Conservation (phyloP, 2,888 invertebrate species). For the Himalopsyche kuldschensis region DNA sequence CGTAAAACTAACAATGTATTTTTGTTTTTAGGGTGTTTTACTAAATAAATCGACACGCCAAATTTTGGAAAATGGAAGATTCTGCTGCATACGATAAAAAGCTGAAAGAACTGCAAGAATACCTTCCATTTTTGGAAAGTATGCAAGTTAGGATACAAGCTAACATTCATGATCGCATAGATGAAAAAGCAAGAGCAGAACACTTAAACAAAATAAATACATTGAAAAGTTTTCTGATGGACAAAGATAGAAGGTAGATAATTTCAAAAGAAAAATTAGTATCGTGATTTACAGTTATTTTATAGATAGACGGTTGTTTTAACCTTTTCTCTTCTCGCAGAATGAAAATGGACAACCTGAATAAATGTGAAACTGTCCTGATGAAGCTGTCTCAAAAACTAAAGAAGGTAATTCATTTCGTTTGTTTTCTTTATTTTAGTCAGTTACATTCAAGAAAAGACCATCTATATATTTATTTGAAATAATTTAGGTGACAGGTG, state of each 20-base stretch:
- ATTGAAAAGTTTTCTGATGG: conserved; percentile 63
- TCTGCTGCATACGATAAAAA: conserved; percentile 61
- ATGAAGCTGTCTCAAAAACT: conserved; percentile 68
- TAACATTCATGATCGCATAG: conserved; percentile 49
- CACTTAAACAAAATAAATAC: conserved; percentile 68
- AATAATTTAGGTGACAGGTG: not conserved
- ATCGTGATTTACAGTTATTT: not conserved
- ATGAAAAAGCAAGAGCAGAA: conserved; percentile 55
- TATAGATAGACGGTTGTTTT: not conserved
- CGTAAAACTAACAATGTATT: no score
- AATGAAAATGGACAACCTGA: conserved; percentile 68
- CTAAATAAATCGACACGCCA: not conserved
- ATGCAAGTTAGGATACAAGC: conserved; percentile 68
- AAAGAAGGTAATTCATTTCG: conserved; percentile 58
- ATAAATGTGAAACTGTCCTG: conserved; percentile 70
- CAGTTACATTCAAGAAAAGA: no score
- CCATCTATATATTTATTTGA: not conserved
- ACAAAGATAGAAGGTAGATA: conserved; percentile 61
- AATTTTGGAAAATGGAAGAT: conserved; percentile 30
- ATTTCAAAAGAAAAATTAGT: not conserved
- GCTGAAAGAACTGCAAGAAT: conserved; percentile 68
- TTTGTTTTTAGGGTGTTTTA: not conserved
- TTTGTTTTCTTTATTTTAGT: not conserved
- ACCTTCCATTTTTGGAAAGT: conserved; percentile 72
- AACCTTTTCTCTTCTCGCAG: conserved; percentile 45